phyloP scores from a whole-genome alignment of 2,113 vertebrate species.

The Amblyornis subalaris region DNA sequence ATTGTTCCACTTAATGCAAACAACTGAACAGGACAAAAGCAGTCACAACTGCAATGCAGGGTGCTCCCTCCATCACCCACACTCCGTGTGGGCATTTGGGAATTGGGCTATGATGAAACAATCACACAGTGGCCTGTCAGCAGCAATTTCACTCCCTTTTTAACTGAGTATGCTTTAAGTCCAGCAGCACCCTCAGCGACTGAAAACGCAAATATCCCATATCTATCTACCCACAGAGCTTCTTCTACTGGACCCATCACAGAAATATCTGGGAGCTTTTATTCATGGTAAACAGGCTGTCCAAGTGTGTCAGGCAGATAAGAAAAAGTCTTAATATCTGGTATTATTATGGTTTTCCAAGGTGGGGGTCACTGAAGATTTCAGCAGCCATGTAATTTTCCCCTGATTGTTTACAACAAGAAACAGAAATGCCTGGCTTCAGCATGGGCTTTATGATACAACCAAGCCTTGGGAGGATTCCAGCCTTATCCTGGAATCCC shows the following conservation, averaged over 20 bases:
- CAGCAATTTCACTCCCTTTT: background rate
- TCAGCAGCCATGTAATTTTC: slow-evolving; percentile 20
- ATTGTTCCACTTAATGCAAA: background rate
- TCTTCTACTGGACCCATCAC: background rate
- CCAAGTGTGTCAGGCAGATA: background rate
- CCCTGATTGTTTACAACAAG: background rate
- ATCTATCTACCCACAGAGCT: background rate
- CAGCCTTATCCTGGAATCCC: background rate
- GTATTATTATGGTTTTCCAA: background rate
- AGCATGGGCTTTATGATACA: background rate
- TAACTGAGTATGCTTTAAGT: background rate
- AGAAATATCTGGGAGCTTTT: background rate
- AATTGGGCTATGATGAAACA: background rate
- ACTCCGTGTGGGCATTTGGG: background rate
- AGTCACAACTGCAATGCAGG: background rate
- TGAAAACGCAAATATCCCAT: background rate
- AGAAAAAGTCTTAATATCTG: background rate
- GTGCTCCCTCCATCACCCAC: accelerated
- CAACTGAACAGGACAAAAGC: background rate
- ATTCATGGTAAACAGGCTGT: background rate
- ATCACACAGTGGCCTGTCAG: background rate
- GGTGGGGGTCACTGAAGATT: background rate
- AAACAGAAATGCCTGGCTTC: background rate
- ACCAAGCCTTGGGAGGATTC: background rate
- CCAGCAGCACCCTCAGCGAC: background rate